Base-by-base conservation (phyloP, 2,888 invertebrate species). In the Sarcophaga variegata region DNA sequence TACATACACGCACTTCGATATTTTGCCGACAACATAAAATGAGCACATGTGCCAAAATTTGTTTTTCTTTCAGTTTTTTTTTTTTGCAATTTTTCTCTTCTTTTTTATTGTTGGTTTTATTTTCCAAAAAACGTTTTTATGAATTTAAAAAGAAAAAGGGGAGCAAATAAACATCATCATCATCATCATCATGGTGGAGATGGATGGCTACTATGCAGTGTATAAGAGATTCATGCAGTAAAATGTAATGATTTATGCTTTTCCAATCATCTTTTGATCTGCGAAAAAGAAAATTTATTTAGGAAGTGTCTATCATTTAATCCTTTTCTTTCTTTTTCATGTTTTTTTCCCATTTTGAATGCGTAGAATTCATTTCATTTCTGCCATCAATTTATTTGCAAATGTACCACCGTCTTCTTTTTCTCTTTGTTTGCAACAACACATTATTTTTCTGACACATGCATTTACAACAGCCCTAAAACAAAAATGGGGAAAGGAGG, bases 21-120 rank as follows among this genome's bases (percentile, higher is more conserved):
- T 63, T 74, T 63, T 63, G 63, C 63, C 27, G 37, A 37, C 83
- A 83, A 72, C 83, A 78, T 83, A 74, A 78, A 83, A 78, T 69
- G 47, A 64, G 69, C 78, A 83, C 83, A 83, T 83, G 83, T 83
- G 83, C 78, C 72, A 66, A 77, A 83, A 75, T 75, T 67, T 47
- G 63, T 76, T 66, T 60, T 45, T 60, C 47, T 47, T 54, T 60
- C 49, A 37, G 14, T 54, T 54, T 17, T 14, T 4, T 54, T 54
- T 54, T 54, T 54, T 17, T 54, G 17, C 49, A 49, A 49, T 49
- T 60, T n/a, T 37, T 64, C 3, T 37, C 59, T 22, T 45, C 4
- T 14, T 20, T 37, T 71, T 71, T 59, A 20, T 59, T n/a, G 2
- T 59, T 14, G 2, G 20, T 67, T 70, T 64, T 4, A 59, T 76